Evolutionary conservation across 2,113 vertebrate genomes (phyloP), one percentile per base, ranked within the genome.

Genomic region (Numenius arquata): DNA sequence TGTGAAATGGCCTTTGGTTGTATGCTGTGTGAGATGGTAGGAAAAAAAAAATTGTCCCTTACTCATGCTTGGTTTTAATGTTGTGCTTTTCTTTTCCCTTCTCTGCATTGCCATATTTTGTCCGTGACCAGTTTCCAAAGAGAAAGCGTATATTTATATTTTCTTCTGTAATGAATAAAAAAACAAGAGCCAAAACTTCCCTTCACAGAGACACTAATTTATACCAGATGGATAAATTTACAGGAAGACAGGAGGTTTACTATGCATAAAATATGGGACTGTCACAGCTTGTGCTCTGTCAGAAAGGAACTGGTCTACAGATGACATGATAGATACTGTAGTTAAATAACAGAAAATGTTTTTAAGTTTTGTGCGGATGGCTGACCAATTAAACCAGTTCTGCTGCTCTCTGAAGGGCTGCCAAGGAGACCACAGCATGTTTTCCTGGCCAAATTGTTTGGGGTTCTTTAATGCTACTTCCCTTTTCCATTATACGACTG

Each of bases 201-300:
- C 43, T 62, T 91, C 58, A 58, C 9, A 55, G 55, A 85, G 40
- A 58, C 22, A 61, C 17, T 82, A 70, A 86, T 94, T 94, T 90
- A 52, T 86, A 75, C 48, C 92, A 89, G 84, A 91, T 93, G 95
- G 94, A 66, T 43, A 85, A 71, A 87, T 88, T 79, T 92, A 59
- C 77, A 76, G 74, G 59, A 89, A 87, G 80, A 73, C 70, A 87
- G 62, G 40, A 87, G 66, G 53, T 87, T 85, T 93, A 27, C 81
- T 85, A n/a, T 79, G 90, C 73, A 65, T 90, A 82, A 96, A 94
- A 86, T 82, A 90, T 34, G n/a, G 86, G 58, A 68, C 82, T 86
- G 65, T 78, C 80, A 93, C 58, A 92, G 86, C 61, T 94, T 89
- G 45, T 65, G 5, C 59, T 93, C 41, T 27, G 9, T 38, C 58